Evolutionary conservation across 2,888 invertebrate species (phyloP), one percentile per base, ranked within the genome.

Genomic region (Tipula unca): DNA sequence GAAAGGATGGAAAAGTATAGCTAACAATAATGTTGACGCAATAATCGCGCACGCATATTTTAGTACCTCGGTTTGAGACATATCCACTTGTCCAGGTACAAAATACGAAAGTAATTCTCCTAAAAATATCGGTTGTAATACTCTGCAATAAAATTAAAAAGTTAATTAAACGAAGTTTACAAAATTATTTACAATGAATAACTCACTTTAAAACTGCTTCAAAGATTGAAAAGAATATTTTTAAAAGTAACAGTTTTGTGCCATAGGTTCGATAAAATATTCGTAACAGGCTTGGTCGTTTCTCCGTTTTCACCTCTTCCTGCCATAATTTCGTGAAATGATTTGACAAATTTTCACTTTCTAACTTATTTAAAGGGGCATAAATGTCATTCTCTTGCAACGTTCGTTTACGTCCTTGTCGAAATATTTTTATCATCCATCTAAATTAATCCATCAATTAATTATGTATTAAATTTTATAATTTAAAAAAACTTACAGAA

Each of bases 21-120:
- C 92, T 86, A 93, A 92, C 39, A 92, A 86, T 8, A 92, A 89
- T 42, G 93, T 92, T 86, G 92, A 91, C 2, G 91, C 90, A 88
- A 95, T 93, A 32, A 96, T 93, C 0, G 94, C 93, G 0, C 91
- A 89, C 0, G 95, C 95, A 89, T 94, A 95, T 14, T 94, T 88
- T 88, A 94, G 95, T 0, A 95, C 95, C 14, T 94, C 91, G 0
- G 92, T 88, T 20, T 91, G 89, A 0, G 91, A 89, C 8, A 93
- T 90, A 0, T 91, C 91, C 0, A 89, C 91, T 32, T 93, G 93
- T 0, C 92, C 92, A 1, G 88, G 87, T 14, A 88, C 89, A 89
- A 95, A 95, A 87, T 94, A 95, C 0, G 92, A 92, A n/a, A 95
- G 93, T n/a, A 95, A 89, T 3, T 92, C 92, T 86, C 94, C 94